Evolutionary conservation across 2,888 invertebrate species (phyloP), one percentile per base, ranked within the genome.

Genomic region (Sicus ferrugineus): DNA sequence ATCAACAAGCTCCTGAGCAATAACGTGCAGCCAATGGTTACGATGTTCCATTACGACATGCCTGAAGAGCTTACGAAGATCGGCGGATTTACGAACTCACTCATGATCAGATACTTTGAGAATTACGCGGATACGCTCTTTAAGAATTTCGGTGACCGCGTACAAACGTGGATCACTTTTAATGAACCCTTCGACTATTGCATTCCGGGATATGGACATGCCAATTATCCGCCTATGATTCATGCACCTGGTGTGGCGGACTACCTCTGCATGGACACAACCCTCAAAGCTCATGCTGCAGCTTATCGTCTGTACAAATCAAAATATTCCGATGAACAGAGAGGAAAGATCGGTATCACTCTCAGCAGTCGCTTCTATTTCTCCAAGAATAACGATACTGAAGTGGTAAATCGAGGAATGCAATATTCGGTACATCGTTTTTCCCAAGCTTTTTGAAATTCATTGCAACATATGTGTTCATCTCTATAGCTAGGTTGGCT

Each of bases 1-100:
- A 89, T 92, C 67, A 81, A 90, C 76, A 89, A 88, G 77, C 86
- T 92, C 73, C 72, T 89, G 0, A 86, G 85, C 42, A 88, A 88
- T 73, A 88, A 87, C 54, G 90, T 93, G 68, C 80, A 84, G 62
- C 92, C 92, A 0, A 83, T 89, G 80, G 84, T 90, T 77, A 88
- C 88, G 0, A 79, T 89, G 38, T 88, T 86, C 75, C 88, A 89
- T 70, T 88, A 87, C 86, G 89, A 89, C 75, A 77, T 88, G 50
- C 89, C 88, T 0, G 85, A 87, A 68, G 84, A 84, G 54, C 79
- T 90, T 0, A 88, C 88, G 74, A 86, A 88, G 0, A 72, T 88
- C 7, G 89, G 89, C 6, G 90, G 90, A 9, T 87, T 86, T 69
- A 70, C 82, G 0, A 88, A 87, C 71, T 82, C 86, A 0, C 54